phyloP scores from a whole-genome alignment of 2,888 invertebrate genomes.

The Amiota minor region DNA sequence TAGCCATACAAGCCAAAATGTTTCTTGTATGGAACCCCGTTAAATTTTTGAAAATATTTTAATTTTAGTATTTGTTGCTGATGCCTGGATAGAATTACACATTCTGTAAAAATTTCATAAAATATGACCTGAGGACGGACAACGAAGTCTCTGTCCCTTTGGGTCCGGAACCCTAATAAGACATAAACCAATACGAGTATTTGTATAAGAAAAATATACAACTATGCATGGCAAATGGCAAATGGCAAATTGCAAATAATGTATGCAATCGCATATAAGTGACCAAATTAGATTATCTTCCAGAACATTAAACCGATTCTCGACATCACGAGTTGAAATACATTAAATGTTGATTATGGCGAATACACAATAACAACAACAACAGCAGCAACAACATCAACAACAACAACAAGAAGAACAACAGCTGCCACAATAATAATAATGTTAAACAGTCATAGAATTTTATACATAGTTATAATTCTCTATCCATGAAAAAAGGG shows the following conservation, averaged over 20 bases:
- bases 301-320: conserved; percentile 71
- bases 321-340: conserved; percentile 56
- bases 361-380: conserved; percentile 42
- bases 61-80: no score
- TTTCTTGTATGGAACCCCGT: no score
- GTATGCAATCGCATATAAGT: conserved; percentile 72
- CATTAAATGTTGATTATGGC: conserved; percentile 66
- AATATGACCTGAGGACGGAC: no score
- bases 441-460: no score
- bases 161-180: no score
- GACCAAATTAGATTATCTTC: conserved; percentile 74
- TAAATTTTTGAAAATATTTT: no score
- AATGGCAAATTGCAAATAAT: conserved; percentile 65
- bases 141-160: no score
- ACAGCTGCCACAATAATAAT: conserved; percentile 53
- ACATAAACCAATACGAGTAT: conserved; percentile 31
- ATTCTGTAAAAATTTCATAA: no score
- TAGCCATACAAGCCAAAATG: no score
- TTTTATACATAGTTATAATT: no score
- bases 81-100: no score
- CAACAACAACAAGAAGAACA: conserved; percentile 43
- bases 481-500: no score
- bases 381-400: conserved; percentile 28
- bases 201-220: background rate
- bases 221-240: conserved; percentile 38